These are phyloP conservation scores for Crotalus adamanteus DNA, from an alignment of 2,797 vertebrate species.

Conservation along the genomic window DNA sequence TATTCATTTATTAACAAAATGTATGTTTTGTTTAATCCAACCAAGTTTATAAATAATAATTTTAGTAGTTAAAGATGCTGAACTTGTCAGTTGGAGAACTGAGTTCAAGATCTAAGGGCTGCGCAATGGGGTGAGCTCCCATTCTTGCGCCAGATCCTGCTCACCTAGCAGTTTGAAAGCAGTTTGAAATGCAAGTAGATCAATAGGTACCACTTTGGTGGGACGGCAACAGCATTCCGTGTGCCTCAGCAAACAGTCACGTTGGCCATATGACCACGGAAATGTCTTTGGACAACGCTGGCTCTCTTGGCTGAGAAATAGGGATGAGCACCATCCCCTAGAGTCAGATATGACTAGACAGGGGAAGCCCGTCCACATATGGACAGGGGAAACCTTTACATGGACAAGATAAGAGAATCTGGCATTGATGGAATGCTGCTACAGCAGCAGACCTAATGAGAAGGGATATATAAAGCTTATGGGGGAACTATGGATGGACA, in stretches of 20 bases:
- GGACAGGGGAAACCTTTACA: no score
- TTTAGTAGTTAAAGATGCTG: background rate
- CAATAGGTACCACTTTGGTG: background rate
- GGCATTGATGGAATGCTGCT: no score
- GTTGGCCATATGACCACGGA: background rate
- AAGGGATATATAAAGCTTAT: no score
- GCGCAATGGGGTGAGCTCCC: background rate
- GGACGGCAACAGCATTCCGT: background rate
- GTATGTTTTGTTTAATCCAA: background rate
- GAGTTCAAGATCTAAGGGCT: no score
- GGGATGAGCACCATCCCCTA: background rate
- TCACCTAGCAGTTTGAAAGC: background rate
- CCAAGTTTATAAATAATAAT: background rate
- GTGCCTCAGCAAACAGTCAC: background rate
- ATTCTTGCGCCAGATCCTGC: background rate
- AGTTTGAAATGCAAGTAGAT: background rate
- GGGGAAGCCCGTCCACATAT: no score
- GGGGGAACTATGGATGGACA: no score
- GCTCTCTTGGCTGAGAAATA: background rate
- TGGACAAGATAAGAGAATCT: no score
- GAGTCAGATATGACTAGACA: no score
- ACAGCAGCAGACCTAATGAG: no score
- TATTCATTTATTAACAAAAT: background rate
- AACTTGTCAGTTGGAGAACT: no score
- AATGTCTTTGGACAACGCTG: background rate